phyloP scores from a whole-genome alignment of 1,140 invertebrate genomes.

The Drosophila nebulosa region DNA sequence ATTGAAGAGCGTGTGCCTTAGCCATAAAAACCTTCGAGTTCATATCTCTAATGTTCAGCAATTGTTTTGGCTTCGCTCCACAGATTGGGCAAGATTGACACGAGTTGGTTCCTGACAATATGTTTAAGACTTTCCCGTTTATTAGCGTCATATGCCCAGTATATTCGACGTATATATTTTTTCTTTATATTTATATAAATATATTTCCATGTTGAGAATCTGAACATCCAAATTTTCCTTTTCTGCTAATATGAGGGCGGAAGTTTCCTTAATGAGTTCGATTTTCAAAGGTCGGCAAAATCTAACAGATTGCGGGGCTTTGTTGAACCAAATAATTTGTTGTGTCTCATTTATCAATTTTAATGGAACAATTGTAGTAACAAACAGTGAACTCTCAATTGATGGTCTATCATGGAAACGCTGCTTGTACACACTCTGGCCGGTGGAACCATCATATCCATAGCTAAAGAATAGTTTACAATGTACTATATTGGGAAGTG shows the following conservation, averaged over 20 bases:
- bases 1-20: slow-evolving; percentile 3
- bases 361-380: no score
- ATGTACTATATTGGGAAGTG: not conserved
- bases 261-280: not conserved
- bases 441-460: not conserved
- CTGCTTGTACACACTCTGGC: not conserved
- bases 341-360: not conserved
- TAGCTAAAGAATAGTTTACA: not conserved
- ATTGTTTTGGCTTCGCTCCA: slow-evolving; percentile 2
- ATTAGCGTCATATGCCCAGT: not conserved
- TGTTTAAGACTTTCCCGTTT: slow-evolving; percentile 6
- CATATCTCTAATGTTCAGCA: not conserved
- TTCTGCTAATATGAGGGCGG: not conserved
- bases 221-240: not conserved
- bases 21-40: slow-evolving; percentile 4
- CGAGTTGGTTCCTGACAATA: no score
- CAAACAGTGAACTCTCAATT: no score
- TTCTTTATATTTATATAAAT: not conserved
- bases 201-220: no score
- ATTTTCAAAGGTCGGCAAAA: no score
- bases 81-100: slow-evolving; percentile 8
- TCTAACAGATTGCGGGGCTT: not conserved
- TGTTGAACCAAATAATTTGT: not conserved
- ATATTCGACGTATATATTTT: slow-evolving; percentile 4
- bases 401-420: not conserved